Base-by-base conservation (phyloP, 2,888 invertebrate species). In the Pterostichus niger region DNA sequence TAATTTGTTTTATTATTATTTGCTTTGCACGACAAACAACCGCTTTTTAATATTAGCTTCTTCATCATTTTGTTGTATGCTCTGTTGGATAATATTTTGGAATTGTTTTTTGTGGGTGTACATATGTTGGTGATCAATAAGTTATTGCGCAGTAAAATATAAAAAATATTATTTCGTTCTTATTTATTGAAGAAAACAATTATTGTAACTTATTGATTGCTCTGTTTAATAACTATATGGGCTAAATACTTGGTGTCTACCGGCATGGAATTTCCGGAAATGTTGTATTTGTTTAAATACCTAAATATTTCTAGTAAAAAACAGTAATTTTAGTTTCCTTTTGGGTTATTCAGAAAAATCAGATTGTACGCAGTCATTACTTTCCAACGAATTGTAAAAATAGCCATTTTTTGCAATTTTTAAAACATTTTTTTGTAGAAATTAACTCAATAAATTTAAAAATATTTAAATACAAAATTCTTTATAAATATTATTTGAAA, bases 41-140 rank as follows among this genome's bases (percentile, higher is more conserved):
- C 11, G 68, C 68, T 71, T 71, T 71, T 71, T 71, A 71, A 71
- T 71, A 71, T 44, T n/a, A 44, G 68, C 68, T 71, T 71, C 3
- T 68, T 44, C 44, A 11, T 44, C 17, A 7, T 71, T 64, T 71
- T 71, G 68, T 71, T 71, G 68, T 71, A 71, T 71, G 68, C 40
- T 71, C 44, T 71, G 68, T 71, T 71, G 44, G 44, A 71, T 71
- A 71, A 71, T 44, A 33, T 64, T 33, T 71, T 71, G 7, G 15
- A 71, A 71, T 44, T 17, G 17, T 44, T 13, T 52, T 40, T 15
- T 71, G 40, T 71, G 68, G 68, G 44, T 71, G 44, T 71, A 71
- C 15, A 44, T 7, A 13, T 44, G 40, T 7, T 15, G 15, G 6
- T 64, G 35, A 64, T 64, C 64, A 64, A 64, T 64, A 64, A 35